phyloP scores from a whole-genome alignment of 2,888 invertebrate species.

The Erynnis tages region DNA sequence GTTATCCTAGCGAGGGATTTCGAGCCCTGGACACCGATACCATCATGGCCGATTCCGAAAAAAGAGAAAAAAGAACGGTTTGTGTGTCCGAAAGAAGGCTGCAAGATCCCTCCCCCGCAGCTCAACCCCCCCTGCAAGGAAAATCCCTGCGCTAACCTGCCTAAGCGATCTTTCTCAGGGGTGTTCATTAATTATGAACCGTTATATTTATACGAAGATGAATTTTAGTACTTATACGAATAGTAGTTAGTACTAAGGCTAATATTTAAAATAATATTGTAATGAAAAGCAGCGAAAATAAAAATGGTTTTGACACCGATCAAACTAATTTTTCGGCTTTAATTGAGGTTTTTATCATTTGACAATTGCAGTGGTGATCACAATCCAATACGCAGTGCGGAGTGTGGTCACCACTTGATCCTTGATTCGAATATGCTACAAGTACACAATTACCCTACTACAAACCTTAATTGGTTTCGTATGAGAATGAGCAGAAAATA shows the following conservation, averaged over 20 bases:
- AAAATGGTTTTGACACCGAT: conserved; percentile 35
- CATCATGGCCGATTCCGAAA: conserved; percentile 54
- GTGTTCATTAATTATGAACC: neutral
- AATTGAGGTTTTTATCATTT: no score
- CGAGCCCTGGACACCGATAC: conserved; percentile 65
- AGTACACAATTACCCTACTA: no score
- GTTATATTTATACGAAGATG: neutral
- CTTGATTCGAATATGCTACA: no score
- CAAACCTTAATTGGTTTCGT: no score
- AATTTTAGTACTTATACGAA: neutral
- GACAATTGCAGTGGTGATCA: no score
- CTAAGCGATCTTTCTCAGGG: conserved; percentile 42
- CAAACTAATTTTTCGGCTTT: neutral
- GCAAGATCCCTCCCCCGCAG: conserved; percentile 44
- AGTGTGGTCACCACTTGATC: no score
- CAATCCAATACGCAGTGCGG: no score
- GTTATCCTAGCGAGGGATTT: conserved; percentile 44
- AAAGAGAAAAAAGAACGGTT: conserved; percentile 39
- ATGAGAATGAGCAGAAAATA: no score
- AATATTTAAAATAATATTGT: no score
- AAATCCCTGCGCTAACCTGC: conserved; percentile 47
- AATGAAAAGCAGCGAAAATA: conserved; percentile 46
- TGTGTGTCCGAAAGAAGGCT: conserved; percentile 54
- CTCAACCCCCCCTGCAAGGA: conserved; percentile 40
- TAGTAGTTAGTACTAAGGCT: no score